Evolutionary conservation across 2,888 invertebrate species (phyloP).

Genomic region (Heliconius ethilla): DNA sequence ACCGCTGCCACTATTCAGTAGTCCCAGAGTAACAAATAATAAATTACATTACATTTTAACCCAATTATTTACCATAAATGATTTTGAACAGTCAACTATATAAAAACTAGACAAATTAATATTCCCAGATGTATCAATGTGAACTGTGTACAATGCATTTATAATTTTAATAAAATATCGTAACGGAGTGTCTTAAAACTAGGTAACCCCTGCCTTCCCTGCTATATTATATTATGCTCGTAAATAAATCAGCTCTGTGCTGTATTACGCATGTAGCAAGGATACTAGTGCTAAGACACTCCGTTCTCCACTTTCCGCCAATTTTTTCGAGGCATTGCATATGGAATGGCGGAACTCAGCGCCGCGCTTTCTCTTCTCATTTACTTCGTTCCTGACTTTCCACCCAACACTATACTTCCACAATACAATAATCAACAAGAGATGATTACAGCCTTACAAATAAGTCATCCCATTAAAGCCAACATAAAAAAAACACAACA

Average conservation of each 20-base stretch:
- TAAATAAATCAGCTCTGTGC: neutral
- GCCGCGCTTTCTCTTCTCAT: neutral
- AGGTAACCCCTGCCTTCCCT: too few species aligned
- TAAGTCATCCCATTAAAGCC: neutral
- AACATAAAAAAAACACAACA: conserved; percentile 6
- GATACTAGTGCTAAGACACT: neutral
- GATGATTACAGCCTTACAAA: neutral
- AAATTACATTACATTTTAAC: conserved; percentile 7
- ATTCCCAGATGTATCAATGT: neutral
- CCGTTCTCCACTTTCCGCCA: neutral
- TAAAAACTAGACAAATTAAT: conserved; percentile 6
- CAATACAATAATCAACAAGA: neutral
- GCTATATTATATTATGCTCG: too few species aligned
- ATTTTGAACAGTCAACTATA: conserved; percentile 8
- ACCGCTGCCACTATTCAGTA: neutral
- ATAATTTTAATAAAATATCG: neutral
- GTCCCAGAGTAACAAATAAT: neutral
- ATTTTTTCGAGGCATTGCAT: neutral
- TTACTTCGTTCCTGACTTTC: too few species aligned
- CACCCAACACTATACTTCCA: too few species aligned
- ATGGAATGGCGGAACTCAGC: neutral
- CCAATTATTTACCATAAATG: neutral
- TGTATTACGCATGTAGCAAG: too few species aligned
- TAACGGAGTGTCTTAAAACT: too few species aligned
- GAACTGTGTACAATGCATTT: too few species aligned